Base-by-base conservation (phyloP, 2,888 invertebrate species). In the Emmelina monodactyla region DNA sequence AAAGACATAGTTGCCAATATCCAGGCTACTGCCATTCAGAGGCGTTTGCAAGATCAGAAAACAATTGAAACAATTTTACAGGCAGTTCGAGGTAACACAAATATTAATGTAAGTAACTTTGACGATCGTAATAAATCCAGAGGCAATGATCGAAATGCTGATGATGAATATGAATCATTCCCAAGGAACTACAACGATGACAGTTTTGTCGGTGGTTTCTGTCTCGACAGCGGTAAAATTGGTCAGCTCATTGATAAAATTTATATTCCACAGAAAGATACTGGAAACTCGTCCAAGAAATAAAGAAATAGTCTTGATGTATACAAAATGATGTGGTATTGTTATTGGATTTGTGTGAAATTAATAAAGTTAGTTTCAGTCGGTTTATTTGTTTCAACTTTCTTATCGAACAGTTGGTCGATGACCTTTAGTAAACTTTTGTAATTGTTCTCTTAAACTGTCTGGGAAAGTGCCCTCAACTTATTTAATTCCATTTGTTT, bases 1-100 rank as follows among this genome's bases (percentile, higher is more conserved):
- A 76, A 73, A 47, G 68, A 72, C 12, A 71, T 78, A 7, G 67
- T 79, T 12, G 70, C 68, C 2, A 72, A 63, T 36, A 61, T 78
- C 36, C 78, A 79, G 54, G 60, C 71, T 2, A 72, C 73, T 0
- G 71, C 78, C 2, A 67, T 76, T 41, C 73, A 79, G 44, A 49
- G 73, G 32, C 58, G 71, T 37, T 55, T 71, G 37, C 73, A 75
- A 33, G 78, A 79, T 42, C 76, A 78, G 50, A 56, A 59, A 22
- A 58, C 69, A 1, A 48, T 79, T 10, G 72, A 73, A 45, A 55
- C 69, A 2, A 62, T 78, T 42, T 49, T 78, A 29, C 61, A 72
- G 7, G 60, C 68, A 22, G 50, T 55, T 22, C 53, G 54, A 29
- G 14, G 12, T 3, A 12, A 29, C 4, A 29, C 12, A 14, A 60